Percentiles rank a stretch among this genome's conserved stretches.
These are phyloP conservation scores for Percopsis transmontana DNA, from an alignment of 2,113 vertebrate genomes.

Conservation along the genomic window DNA sequence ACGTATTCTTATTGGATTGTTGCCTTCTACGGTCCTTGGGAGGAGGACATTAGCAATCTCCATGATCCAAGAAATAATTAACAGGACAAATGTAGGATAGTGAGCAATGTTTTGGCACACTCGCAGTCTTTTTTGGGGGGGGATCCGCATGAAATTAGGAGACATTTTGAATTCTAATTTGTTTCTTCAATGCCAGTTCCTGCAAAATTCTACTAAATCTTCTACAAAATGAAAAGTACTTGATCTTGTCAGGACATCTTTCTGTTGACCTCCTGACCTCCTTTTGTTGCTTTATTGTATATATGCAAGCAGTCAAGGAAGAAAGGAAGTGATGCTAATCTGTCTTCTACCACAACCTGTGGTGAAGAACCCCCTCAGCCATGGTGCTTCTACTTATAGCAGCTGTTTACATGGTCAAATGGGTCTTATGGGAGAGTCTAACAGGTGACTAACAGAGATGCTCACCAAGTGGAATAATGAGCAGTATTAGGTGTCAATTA, in stretches of 20 bases:
- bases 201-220: constrained; percentile 17
- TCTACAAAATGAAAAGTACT: constrained; percentile 21
- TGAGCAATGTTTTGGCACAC: not conserved
- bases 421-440: constrained; percentile 84
- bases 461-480: constrained; percentile 99
- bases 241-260: constrained; percentile 23
- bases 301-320: not conserved
- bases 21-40: not conserved
- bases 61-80: not conserved
- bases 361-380: constrained; percentile 17
- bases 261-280: constrained; percentile 2
- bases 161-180: not conserved
- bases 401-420: constrained; percentile 86
- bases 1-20: not conserved
- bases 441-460: constrained; percentile 98
- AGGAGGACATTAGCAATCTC: not conserved
- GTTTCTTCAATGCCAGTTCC: constrained; percentile 9
- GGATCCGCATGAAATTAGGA: not conserved
- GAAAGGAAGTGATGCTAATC: not conserved
- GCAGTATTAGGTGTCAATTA: constrained; percentile 99
- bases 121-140: too few species aligned
- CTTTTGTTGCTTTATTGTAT: not conserved
- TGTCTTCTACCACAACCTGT: constrained; percentile 9
- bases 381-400: constrained; percentile 86
- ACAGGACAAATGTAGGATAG: not conserved